Conservation (phyloP, 2,113 vertebrate genomes). For the Gracilinanus agilis region DNA sequence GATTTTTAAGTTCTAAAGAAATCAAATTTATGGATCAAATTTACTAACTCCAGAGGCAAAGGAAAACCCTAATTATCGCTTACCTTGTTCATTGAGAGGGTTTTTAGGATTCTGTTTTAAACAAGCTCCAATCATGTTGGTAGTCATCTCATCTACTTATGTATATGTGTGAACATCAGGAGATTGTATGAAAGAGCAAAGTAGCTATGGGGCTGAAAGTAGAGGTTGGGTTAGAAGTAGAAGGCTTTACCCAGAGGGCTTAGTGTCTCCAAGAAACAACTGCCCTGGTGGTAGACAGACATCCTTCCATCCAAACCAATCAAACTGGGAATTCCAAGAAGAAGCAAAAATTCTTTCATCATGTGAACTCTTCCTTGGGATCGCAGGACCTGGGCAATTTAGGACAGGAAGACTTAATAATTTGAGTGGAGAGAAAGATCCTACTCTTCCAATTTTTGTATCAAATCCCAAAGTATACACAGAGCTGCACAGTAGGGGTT, state of each 20-base stretch:
- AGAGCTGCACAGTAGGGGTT: neutral
- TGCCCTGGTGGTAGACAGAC: neutral
- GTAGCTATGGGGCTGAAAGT: neutral
- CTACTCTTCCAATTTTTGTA: neutral
- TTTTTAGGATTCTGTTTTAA: slow-evolving; percentile 9
- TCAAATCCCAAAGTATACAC: slow-evolving; percentile 1
- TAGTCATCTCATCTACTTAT: neutral
- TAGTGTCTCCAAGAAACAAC: neutral
- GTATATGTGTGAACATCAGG: slow-evolving; percentile 8
- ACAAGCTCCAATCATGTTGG: neutral
- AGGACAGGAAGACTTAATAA: slow-evolving; percentile 18
- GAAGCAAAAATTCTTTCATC: neutral
- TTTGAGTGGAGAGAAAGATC: neutral
- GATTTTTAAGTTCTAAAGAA: slow-evolving; percentile 31
- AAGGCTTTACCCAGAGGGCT: neutral
- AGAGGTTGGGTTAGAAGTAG: neutral
- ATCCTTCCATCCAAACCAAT: neutral
- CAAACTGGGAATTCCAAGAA: neutral
- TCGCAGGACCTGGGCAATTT: neutral
- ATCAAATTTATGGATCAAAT: neutral
- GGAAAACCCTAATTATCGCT: neutral
- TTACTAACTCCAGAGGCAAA: neutral
- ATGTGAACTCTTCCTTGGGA: slow-evolving; percentile 10
- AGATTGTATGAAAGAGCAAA: neutral
- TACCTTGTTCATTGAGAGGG: neutral